phyloP scores from a whole-genome alignment of 2,888 invertebrate genomes.

The Notocelia uddmanniana region DNA sequence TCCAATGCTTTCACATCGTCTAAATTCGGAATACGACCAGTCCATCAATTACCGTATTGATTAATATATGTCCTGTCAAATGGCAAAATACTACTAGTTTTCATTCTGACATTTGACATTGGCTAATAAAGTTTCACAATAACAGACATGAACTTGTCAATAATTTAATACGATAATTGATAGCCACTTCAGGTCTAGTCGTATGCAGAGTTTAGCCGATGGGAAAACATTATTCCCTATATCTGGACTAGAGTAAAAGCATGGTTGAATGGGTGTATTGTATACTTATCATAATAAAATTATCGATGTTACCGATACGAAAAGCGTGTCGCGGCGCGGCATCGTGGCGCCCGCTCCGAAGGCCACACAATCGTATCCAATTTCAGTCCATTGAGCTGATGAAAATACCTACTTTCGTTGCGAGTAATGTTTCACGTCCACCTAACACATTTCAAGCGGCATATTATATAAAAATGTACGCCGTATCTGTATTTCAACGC shows the following conservation, averaged over 20 bases:
- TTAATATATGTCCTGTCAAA: too few species aligned
- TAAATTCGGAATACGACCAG: too few species aligned
- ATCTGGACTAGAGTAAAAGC: constrained; percentile 21
- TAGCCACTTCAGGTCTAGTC: too few species aligned
- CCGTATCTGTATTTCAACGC: background rate
- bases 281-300: constrained; percentile 36
- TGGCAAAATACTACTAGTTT: too few species aligned
- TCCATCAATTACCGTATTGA: too few species aligned
- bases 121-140: too few species aligned
- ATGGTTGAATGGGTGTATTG: constrained; percentile 14
- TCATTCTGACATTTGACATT: too few species aligned
- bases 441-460: background rate
- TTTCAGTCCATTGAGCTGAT: constrained; percentile 59
- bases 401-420: constrained; percentile 53
- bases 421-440: constrained; percentile 24
- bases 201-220: too few species aligned
- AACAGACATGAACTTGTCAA: too few species aligned
- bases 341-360: constrained; percentile 61
- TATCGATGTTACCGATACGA: constrained; percentile 51
- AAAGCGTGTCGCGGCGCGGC: constrained; percentile 49
- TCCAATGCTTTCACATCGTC: too few species aligned
- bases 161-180: too few species aligned
- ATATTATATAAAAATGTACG: constrained; percentile 2
- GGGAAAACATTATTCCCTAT: too few species aligned
- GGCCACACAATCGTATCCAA: constrained; percentile 67